Percentiles rank a stretch among this genome's conserved stretches.
phyloP scores from a whole-genome alignment of 2,113 vertebrate species.

The Erinaceus europaeus region DNA sequence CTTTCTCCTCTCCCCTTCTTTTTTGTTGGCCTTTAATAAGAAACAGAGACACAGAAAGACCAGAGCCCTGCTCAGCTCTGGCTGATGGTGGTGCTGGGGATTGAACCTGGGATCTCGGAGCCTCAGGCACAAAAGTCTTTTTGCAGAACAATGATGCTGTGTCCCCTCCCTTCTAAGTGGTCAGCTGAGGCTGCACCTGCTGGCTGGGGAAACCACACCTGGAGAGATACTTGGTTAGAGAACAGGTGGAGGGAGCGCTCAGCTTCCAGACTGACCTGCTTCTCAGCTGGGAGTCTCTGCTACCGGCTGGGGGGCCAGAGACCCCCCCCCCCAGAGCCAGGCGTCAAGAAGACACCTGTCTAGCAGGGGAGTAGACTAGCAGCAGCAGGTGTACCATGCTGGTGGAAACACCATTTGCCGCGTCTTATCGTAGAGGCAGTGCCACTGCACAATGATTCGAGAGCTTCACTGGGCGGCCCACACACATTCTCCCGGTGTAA shows the following conservation, averaged over 20 bases:
- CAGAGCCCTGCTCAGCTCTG: too few species aligned
- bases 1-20: too few species aligned
- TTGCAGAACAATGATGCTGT: too few species aligned
- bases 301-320: neutral
- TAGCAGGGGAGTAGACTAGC: too few species aligned
- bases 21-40: too few species aligned
- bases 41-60: too few species aligned
- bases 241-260: neutral
- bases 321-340: neutral
- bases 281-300: neutral
- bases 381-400: too few species aligned
- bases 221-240: neutral
- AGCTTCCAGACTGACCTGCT: accelerated
- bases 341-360: neutral
- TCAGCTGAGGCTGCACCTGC: neutral
- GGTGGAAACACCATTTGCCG: neutral
- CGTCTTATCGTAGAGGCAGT: constrained; percentile 50
- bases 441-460: constrained; percentile 42
- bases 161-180: too few species aligned
- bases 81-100: too few species aligned
- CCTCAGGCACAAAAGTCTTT: too few species aligned
- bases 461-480: constrained; percentile 58
- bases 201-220: neutral
- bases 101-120: too few species aligned
- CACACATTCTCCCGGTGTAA: too few species aligned